Evolutionary conservation across 2,888 invertebrate species (phyloP).

Genomic region (Synanthedon tipuliformis): DNA sequence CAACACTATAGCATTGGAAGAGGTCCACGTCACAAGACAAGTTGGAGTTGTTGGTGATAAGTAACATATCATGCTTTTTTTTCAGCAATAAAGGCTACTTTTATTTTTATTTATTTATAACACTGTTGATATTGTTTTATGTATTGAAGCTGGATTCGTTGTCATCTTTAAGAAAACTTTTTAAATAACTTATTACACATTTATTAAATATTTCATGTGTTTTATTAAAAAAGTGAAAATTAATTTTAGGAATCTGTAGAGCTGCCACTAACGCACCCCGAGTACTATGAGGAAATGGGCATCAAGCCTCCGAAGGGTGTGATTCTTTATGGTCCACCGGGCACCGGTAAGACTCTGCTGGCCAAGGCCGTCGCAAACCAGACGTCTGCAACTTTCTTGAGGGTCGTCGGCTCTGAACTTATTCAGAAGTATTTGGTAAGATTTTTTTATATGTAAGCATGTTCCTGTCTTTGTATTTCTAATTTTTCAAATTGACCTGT

Average conservation of each 20-base stretch:
- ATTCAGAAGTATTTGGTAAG: constrained; percentile 96
- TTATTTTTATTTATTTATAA: background rate
- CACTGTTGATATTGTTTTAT: too few species aligned
- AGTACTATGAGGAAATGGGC: constrained; percentile 99
- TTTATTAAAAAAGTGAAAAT: too few species aligned
- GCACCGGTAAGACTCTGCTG: constrained; percentile 97
- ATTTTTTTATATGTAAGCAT: constrained; percentile 3
- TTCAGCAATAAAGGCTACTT: too few species aligned
- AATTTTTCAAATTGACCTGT: background rate
- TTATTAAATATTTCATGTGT: too few species aligned
- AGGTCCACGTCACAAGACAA: too few species aligned
- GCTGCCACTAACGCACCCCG: constrained; percentile 97
- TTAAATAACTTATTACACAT: too few species aligned
- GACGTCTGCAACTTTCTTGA: constrained; percentile 97
- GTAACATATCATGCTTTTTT: too few species aligned
- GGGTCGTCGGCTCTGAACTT: constrained; percentile 99
- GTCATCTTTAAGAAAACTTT: too few species aligned
- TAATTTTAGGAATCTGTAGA: constrained; percentile 88
- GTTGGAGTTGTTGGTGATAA: too few species aligned
- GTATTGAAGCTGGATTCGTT: too few species aligned
- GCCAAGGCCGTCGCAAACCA: constrained; percentile 99
- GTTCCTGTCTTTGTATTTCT: background rate
- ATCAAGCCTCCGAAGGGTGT: constrained; percentile 99
- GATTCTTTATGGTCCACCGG: constrained; percentile 97
- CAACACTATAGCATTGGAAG: too few species aligned